Percentiles rank a stretch among this genome's conserved stretches.
Evolutionary conservation across 2,888 invertebrate genomes (phyloP).

Genomic region (Bugulina stolonifera): DNA sequence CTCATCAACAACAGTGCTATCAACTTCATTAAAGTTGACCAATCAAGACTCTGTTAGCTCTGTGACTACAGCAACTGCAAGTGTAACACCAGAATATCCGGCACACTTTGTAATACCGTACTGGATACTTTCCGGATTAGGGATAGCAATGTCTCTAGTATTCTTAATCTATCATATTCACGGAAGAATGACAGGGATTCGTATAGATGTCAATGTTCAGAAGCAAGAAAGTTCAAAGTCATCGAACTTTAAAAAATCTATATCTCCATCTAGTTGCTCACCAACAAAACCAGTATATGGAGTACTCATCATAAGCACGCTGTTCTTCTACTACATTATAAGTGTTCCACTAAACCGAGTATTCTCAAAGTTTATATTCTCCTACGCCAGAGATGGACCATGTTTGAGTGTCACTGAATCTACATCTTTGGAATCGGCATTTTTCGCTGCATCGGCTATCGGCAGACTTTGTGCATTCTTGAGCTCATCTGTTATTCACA

Average conservation of each 20-base stretch:
- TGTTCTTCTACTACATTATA: conserved; percentile 7
- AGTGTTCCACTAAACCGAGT: conserved; percentile 33
- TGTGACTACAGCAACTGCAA: too few species aligned
- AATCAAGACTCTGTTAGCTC: too few species aligned
- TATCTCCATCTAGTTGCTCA: background rate
- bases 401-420: conserved; percentile 34
- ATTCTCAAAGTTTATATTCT: conserved; percentile 36
- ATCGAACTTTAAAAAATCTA: background rate
- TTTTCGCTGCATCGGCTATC: conserved; percentile 36
- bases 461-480: conserved; percentile 35
- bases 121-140: background rate
- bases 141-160: background rate
- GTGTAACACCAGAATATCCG: conserved; percentile 7
- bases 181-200: background rate
- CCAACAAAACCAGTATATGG: background rate
- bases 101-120: conserved; percentile 3
- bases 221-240: background rate
- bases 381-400: conserved; percentile 36
- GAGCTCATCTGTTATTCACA: conserved; percentile 1
- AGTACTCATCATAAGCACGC: background rate
- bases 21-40: too few species aligned
- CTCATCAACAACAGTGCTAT: too few species aligned
- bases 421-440: conserved; percentile 35
- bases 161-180: background rate
- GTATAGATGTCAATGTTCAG: background rate